Conservation (phyloP, 2,888 invertebrate genomes). For the Leucoma salicis region DNA sequence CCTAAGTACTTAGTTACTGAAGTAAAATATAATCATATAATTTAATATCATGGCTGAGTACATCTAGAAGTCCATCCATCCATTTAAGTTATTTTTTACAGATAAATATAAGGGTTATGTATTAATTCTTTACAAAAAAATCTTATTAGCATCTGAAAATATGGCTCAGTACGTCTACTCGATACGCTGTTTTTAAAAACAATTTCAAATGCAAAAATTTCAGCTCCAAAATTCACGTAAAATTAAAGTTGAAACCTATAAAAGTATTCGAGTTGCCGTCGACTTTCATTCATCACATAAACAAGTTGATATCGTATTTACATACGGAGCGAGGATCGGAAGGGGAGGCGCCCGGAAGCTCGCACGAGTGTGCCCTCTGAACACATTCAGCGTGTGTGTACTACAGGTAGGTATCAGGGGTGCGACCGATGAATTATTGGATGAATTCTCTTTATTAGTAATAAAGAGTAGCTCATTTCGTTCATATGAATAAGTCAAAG, state of each 20-base stretch:
- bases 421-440: neutral
- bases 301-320: constrained; percentile 39
- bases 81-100: too few species aligned
- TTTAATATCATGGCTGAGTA: too few species aligned
- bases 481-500: neutral
- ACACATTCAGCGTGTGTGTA: constrained; percentile 6
- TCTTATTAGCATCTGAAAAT: too few species aligned
- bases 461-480: neutral
- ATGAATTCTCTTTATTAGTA: neutral
- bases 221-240: constrained; percentile 9
- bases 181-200: neutral
- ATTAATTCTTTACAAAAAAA: too few species aligned
- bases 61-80: too few species aligned
- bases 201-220: constrained; percentile 1
- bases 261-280: constrained; percentile 6
- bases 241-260: constrained; percentile 23
- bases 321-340: constrained; percentile 37
- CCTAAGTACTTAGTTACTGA: too few species aligned
- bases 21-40: too few species aligned
- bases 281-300: constrained; percentile 38
- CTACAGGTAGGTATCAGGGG: constrained; percentile 3
- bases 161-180: neutral
- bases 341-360: constrained; percentile 32
- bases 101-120: too few species aligned
- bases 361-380: constrained; percentile 30